These are phyloP conservation scores for Hofmannophila pseudospretella DNA, from an alignment of 2,888 invertebrate genomes.

Conservation along the genomic window DNA sequence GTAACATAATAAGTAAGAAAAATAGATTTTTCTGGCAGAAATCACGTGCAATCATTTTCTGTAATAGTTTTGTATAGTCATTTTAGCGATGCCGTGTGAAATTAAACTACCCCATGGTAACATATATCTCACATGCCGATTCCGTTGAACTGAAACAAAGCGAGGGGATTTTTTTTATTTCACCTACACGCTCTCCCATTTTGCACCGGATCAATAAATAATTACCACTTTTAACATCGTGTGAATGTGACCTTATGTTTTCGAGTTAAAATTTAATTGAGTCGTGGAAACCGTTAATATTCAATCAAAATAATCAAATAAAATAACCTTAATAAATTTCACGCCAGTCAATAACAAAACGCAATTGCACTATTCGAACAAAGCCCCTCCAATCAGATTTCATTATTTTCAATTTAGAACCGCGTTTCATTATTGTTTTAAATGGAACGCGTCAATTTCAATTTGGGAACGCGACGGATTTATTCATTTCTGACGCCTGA, in stretches of 20 bases:
- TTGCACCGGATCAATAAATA: conserved; percentile 64
- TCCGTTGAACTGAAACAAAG: conserved; percentile 47
- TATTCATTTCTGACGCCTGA: conserved; percentile 41
- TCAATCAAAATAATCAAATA: conserved; percentile 10
- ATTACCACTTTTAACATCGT: conserved; percentile 45
- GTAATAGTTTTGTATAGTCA: no score
- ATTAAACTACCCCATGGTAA: conserved; percentile 13
- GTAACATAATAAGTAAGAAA: no score
- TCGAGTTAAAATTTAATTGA: conserved; percentile 14
- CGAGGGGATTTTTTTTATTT: conserved; percentile 42
- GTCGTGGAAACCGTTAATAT: conserved; percentile 7
- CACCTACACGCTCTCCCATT: conserved; percentile 28
- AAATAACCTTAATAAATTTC: conserved; percentile 16
- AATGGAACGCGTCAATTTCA: conserved; percentile 73
- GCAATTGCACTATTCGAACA: conserved; percentile 31
- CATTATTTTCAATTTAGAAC: conserved; percentile 63
- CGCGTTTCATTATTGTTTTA: conserved; percentile 63
- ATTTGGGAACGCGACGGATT: conserved; percentile 56
- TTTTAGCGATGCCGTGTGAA: conserved; percentile 25
- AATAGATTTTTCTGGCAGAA: no score
- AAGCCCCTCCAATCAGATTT: conserved; percentile 52
- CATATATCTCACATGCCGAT: conserved; percentile 18
- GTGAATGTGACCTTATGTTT: conserved; percentile 53
- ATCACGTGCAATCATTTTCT: no score
- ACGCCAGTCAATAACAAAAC: conserved; percentile 21